Conservation (phyloP, 2,797 vertebrate genomes). For the Nannoperca obscura region DNA sequence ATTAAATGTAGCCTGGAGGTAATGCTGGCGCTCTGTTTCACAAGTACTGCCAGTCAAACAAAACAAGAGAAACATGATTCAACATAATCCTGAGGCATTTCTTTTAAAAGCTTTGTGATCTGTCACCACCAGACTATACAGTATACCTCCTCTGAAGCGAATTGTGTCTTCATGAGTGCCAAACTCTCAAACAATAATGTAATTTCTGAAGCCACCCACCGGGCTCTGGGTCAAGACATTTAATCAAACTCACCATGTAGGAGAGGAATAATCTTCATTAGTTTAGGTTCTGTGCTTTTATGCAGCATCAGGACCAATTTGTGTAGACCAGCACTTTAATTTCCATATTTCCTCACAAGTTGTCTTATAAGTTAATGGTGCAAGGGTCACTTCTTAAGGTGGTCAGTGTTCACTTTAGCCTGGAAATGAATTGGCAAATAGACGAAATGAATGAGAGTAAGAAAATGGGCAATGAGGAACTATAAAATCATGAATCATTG, state of each 20-base stretch:
- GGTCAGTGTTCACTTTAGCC: constrained; percentile 11
- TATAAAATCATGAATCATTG: constrained; percentile 34
- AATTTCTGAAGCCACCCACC: constrained; percentile 2
- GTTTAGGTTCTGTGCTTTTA: constrained; percentile 32
- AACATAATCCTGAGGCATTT: constrained; percentile 69
- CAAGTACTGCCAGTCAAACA: constrained; percentile 69
- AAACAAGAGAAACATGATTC: constrained; percentile 68
- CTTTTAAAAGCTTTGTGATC: constrained; percentile 67
- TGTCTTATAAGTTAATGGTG: constrained; percentile 56
- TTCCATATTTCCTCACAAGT: constrained; percentile 57
- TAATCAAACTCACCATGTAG: constrained; percentile 43
- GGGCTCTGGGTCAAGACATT: constrained; percentile 37
- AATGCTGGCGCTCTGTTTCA: constrained; percentile 56
- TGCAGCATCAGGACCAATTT: constrained; percentile 33
- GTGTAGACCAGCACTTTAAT: constrained; percentile 41
- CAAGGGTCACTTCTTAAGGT: constrained; percentile 43
- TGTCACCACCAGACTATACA: constrained; percentile 43
- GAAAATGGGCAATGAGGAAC: constrained; percentile 8
- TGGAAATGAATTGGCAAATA: constrained; percentile 8
- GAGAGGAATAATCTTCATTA: not conserved
- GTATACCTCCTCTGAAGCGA: constrained; percentile 24
- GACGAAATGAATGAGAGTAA: constrained; percentile 22
- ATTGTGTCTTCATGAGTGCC: constrained; percentile 11
- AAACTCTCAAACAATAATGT: constrained; percentile 18
- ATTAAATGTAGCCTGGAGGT: constrained; percentile 80